phyloP scores from a whole-genome alignment of 2,888 invertebrate species.

The Glaucopsyche alexis region DNA sequence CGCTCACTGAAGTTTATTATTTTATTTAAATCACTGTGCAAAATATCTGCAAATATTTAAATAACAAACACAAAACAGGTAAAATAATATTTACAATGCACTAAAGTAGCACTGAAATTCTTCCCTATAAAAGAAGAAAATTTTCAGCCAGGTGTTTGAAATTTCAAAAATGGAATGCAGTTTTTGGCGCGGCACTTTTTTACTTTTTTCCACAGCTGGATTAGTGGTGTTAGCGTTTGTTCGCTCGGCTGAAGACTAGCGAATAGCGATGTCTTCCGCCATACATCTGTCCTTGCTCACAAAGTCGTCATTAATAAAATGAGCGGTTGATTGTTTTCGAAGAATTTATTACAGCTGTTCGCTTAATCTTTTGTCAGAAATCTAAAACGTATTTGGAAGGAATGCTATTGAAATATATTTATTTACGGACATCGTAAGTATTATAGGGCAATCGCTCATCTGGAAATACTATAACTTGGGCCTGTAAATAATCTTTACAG shows the following conservation, averaged over 20 bases:
- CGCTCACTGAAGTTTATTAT: not conserved
- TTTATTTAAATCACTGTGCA: not conserved
- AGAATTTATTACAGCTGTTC: slow-evolving; percentile 35
- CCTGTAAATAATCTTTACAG: not conserved
- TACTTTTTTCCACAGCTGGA: not conserved
- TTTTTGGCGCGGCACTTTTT: not conserved
- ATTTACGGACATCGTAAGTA: not conserved
- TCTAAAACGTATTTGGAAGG: slow-evolving; percentile 10
- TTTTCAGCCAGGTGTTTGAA: not conserved
- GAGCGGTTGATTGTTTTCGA: slow-evolving; percentile 39
- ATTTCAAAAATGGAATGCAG: not conserved
- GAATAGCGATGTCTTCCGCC: slow-evolving; percentile 34
- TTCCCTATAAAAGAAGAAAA: not conserved
- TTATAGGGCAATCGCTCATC: not conserved
- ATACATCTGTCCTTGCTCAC: slow-evolving; percentile 36
- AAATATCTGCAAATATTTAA: not conserved
- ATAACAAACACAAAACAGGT: not conserved
- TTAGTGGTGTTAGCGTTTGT: not conserved
- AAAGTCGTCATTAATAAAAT: slow-evolving; percentile 38
- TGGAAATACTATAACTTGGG: not conserved
- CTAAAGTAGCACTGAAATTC: not conserved
- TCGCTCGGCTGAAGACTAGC: slow-evolving; percentile 34
- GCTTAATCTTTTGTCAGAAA: slow-evolving; percentile 28
- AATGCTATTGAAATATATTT: slow-evolving; percentile 14
- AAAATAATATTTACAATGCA: not conserved